phyloP scores from a whole-genome alignment of 2,113 vertebrate genomes.

The Thalassarche chlororhynchos region DNA sequence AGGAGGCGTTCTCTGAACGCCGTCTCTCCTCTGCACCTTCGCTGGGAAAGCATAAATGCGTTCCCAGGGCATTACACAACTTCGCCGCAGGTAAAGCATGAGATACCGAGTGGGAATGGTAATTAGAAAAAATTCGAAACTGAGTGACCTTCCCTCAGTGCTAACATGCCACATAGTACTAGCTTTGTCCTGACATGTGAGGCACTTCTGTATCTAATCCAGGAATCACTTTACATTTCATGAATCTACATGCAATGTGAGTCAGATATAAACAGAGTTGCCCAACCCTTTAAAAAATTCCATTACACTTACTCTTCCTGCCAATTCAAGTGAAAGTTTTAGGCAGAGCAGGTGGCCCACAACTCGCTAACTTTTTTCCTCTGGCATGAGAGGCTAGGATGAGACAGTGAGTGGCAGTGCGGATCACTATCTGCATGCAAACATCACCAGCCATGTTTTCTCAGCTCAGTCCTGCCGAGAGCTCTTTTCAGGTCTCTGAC shows the following conservation, averaged over 20 bases:
- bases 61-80: constrained; percentile 52
- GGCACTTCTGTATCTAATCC: constrained; percentile 38
- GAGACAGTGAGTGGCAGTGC: not conserved
- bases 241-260: constrained; percentile 52
- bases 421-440: not conserved
- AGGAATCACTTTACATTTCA: constrained; percentile 50
- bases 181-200: constrained; percentile 55
- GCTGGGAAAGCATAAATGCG: not conserved
- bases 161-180: constrained; percentile 28
- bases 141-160: constrained; percentile 44
- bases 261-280: constrained; percentile 59
- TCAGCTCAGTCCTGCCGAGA: not conserved
- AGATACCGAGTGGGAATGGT: not conserved
- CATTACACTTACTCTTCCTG: constrained; percentile 47
- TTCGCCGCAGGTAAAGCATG: not conserved
- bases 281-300: constrained; percentile 61
- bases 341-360: not conserved
- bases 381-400: not conserved
- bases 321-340: constrained; percentile 54
- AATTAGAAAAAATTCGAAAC: constrained; percentile 44
- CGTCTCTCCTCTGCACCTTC: not conserved
- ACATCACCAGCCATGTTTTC: not conserved
- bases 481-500: not conserved
- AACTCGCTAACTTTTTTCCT: not conserved
- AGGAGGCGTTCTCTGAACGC: constrained; percentile 1